Conservation (phyloP, 2,113 vertebrate genomes). For the Miniopterus natalensis region DNA sequence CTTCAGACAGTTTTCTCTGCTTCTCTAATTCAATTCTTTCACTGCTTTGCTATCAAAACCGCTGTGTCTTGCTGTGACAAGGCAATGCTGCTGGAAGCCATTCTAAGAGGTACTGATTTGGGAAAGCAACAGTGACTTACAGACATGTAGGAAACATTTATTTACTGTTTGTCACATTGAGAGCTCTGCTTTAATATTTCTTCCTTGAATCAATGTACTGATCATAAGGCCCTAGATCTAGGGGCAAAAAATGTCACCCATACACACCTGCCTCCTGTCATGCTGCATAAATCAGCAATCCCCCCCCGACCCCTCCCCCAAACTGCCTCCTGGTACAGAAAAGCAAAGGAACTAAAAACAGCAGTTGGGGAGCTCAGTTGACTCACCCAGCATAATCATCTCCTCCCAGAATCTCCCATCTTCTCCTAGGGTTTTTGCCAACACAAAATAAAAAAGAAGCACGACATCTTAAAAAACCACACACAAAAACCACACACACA, state of each 20-base stretch:
- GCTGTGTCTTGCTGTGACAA: neutral
- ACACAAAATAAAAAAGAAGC: constrained; percentile 76
- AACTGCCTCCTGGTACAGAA: constrained; percentile 67
- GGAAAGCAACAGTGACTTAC: neutral
- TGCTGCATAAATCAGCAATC: neutral
- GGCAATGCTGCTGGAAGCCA: neutral
- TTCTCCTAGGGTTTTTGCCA: constrained; percentile 79
- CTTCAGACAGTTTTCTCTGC: neutral
- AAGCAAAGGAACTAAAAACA: constrained; percentile 77
- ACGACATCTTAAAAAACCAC: constrained; percentile 33
- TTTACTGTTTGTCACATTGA: neutral
- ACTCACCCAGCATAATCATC: constrained; percentile 81
- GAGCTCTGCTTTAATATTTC: neutral
- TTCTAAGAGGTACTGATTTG: neutral
- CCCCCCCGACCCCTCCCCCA: neutral
- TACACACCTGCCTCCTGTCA: constrained; percentile 53
- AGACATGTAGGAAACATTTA: neutral
- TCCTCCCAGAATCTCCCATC: constrained; percentile 82
- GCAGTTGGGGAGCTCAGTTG: constrained; percentile 80
- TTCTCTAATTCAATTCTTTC: neutral
- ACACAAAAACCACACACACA: neutral
- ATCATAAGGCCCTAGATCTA: neutral
- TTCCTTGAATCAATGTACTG: neutral
- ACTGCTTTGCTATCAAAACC: neutral
- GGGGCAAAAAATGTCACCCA: neutral